Conservation (phyloP, 2,113 vertebrate genomes). For the Todiramphus chloris region DNA sequence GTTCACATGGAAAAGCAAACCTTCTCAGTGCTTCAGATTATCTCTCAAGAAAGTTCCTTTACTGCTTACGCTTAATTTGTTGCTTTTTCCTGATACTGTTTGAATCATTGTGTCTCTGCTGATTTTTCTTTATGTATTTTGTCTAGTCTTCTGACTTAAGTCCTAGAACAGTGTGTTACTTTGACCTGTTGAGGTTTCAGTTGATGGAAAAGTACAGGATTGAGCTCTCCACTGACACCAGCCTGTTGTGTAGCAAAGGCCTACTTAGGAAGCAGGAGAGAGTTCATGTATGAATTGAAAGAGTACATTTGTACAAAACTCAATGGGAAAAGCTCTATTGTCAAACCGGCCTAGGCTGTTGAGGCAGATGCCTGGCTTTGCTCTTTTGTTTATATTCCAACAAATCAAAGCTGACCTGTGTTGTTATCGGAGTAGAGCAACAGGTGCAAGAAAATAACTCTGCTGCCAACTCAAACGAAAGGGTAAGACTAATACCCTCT, state of each 20-base stretch:
- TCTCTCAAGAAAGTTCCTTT: neutral
- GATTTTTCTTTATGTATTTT: neutral
- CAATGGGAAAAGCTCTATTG: slow-evolving; percentile 40
- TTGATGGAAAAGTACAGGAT: slow-evolving; percentile 53
- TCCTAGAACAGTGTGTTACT: neutral
- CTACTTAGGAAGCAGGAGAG: slow-evolving; percentile 11
- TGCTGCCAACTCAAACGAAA: slow-evolving; percentile 81
- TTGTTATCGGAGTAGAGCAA: slow-evolving; percentile 77
- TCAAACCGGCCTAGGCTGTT: slow-evolving; percentile 72
- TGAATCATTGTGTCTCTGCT: neutral
- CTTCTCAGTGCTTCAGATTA: neutral
- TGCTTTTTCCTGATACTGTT: neutral
- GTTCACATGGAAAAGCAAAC: neutral
- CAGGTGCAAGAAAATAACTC: slow-evolving; percentile 80
- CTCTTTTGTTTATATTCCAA: slow-evolving; percentile 81
- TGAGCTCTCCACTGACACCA: neutral
- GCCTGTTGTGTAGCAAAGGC: neutral
- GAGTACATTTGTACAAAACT: slow-evolving; percentile 64
- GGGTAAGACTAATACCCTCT: slow-evolving; percentile 74
- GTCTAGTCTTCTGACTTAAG: neutral
- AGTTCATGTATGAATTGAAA: slow-evolving; percentile 28
- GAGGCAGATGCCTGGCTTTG: slow-evolving; percentile 80
- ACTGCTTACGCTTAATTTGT: neutral
- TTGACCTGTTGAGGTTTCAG: neutral
- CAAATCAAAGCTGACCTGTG: slow-evolving; percentile 80